A percentile compares a stretch with the other conserved stretches of the same genome.
Conservation (phyloP, 2,888 invertebrate genomes). For the Conops quadrifasciatus region DNA sequence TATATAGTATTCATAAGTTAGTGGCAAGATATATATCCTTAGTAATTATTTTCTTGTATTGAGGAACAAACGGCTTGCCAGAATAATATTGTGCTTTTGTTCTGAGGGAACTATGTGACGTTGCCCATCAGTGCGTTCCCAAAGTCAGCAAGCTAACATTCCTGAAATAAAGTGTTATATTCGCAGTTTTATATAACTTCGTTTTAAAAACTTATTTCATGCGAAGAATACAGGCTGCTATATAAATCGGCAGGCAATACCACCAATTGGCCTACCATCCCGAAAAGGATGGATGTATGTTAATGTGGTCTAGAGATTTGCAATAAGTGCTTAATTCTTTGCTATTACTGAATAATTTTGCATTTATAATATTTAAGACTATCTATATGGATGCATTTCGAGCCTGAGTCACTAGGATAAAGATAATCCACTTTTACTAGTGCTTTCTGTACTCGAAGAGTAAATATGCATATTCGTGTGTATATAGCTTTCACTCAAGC, state of each 20-base stretch:
- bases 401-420: conserved; percentile 61
- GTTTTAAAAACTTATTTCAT: conserved; percentile 41
- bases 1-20: no score
- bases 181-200: conserved; percentile 57
- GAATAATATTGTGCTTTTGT: conserved; percentile 34
- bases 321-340: not conserved
- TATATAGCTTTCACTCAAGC: conserved; percentile 59
- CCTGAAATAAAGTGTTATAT: not conserved
- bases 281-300: not conserved
- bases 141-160: not conserved
- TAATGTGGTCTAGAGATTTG: not conserved
- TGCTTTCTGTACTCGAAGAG: conserved; percentile 62
- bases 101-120: not conserved
- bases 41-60: conserved; percentile 34
- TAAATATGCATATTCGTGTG: no score
- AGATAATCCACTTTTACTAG: conserved; percentile 57
- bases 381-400: no score
- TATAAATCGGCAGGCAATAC: conserved; percentile 43
- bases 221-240: conserved; percentile 57
- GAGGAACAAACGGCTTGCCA: conserved; percentile 47
- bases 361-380: no score
- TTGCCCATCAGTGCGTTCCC: conserved; percentile 13
- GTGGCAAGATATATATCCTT: conserved; percentile 43
- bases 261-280: conserved; percentile 34
- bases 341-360: conserved; percentile 17